A percentile compares a stretch with the other conserved stretches of the same genome.
These are phyloP conservation scores for Benthosema pterotum DNA, from an alignment of 2,797 vertebrate genomes.

Conservation along the genomic window DNA sequence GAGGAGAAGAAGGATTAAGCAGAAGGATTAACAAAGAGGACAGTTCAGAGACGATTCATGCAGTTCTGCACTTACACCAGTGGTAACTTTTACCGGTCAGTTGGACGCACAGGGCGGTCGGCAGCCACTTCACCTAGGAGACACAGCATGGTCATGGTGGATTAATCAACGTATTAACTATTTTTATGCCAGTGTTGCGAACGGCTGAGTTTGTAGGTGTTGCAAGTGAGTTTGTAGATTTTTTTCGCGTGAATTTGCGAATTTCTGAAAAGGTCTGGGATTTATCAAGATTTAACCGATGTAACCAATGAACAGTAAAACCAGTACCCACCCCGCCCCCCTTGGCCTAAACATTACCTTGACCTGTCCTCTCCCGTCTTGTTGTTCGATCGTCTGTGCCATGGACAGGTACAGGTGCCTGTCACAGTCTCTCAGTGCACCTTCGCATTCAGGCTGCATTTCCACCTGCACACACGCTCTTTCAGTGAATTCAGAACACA, in stretches of 20 bases:
- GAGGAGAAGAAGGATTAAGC: no score
- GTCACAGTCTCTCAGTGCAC: slow-evolving; percentile 6
- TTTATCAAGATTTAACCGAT: not conserved
- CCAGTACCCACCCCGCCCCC: not conserved
- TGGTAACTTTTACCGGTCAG: slow-evolving; percentile 71
- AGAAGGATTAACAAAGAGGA: no score
- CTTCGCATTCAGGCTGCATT: slow-evolving; percentile 19
- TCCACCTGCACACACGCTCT: slow-evolving; percentile 38
- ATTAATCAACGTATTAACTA: no score
- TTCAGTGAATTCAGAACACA: not conserved
- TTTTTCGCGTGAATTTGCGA: not conserved
- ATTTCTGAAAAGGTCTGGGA: not conserved
- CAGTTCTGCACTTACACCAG: slow-evolving; percentile 72
- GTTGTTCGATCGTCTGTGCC: slow-evolving; percentile 56
- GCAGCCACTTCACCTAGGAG: slow-evolving; percentile 64
- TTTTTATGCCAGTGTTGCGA: no score
- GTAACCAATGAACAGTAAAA: not conserved
- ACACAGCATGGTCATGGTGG: slow-evolving; percentile 33
- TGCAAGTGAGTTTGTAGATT: no score
- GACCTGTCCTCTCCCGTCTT: slow-evolving; percentile 59
- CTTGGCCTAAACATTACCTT: no score
- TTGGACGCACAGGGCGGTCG: slow-evolving; percentile 60
- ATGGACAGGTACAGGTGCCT: slow-evolving; percentile 44
- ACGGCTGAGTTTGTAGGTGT: no score
- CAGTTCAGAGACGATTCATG: not conserved